These are phyloP conservation scores for Cuculus canorus DNA, from an alignment of 2,797 vertebrate species.

Conservation along the genomic window DNA sequence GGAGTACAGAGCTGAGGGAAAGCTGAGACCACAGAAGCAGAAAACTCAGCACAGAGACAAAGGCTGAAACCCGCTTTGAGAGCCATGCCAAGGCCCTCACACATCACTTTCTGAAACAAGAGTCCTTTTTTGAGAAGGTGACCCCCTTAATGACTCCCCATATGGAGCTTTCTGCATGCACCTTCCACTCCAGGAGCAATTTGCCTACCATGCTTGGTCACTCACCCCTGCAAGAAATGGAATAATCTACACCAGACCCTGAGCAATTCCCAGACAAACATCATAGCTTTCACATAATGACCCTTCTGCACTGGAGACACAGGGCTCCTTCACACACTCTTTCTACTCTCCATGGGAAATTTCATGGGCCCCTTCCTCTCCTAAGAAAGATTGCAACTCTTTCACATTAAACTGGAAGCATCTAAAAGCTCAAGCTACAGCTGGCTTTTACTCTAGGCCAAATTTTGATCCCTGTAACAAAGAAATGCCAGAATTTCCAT, in stretches of 20 bases:
- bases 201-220: accelerated
- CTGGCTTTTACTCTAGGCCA: not conserved
- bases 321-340: not conserved
- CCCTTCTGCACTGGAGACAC: not conserved
- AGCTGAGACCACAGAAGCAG: not conserved
- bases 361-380: not conserved
- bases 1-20: not conserved
- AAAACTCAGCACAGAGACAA: accelerated
- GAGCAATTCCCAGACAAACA: not conserved
- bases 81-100: accelerated
- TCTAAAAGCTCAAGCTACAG: not conserved
- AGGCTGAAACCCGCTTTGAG: not conserved
- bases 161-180: not conserved
- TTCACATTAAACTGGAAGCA: not conserved
- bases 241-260: not conserved
- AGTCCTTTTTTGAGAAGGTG: not conserved
- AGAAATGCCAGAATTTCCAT: not conserved
- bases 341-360: not conserved
- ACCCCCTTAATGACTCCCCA: not conserved
- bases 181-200: not conserved
- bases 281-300: not conserved
- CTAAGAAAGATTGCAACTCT: not conserved
- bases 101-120: not conserved
- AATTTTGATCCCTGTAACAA: not conserved
- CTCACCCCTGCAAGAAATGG: not conserved